Evolutionary conservation across 2,888 invertebrate genomes (phyloP), one percentile per base, ranked within the genome.

Genomic region (Scaptomyza cyrtandrae): DNA sequence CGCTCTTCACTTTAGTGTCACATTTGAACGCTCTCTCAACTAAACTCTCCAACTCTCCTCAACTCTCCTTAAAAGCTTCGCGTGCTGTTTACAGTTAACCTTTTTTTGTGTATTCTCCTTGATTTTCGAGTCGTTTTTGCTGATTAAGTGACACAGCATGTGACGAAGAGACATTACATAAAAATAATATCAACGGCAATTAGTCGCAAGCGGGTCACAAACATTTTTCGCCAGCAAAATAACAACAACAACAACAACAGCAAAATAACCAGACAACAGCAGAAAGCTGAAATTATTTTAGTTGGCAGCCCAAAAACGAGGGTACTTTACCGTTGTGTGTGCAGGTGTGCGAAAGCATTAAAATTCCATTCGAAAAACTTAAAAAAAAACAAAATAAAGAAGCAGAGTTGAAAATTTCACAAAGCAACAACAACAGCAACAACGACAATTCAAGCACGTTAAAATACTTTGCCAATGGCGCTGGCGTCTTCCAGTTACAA

Each of bases 281-380:
- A 53, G 61, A 68, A 68, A 71, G 67, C 80, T 80, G 53, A 66
- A 72, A 68, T 72, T 62, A 75, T 78, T 79, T 76, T 71, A 55
- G 71, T 62, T 75, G 71, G 65, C 78, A 74, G 88, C 81, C 87
- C 85, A 87, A 80, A 85, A 88, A 82, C 76, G 88, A 86, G 83
- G 83, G 74, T 75, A 83, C 75, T 69, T 83, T 86, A 86, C 78
- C 78, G 79, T 78, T 83, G 82, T 71, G 78, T 83, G 85, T 84
- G 88, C 85, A 85, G 85, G 85, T 85, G 85, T 85, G 87, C 85
- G 76, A 86, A 85, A 73, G 88, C 85, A 86, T 86, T 88, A 88
- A 86, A 86, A 88, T 86, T 86, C 88, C 88, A 83, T 81, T 80
- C 71, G 66, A 68, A 37, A 37, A 37, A 14, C n/a, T 2, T 1